phyloP scores from a whole-genome alignment of 2,888 invertebrate genomes.

The Schrankia costaestrigalis region DNA sequence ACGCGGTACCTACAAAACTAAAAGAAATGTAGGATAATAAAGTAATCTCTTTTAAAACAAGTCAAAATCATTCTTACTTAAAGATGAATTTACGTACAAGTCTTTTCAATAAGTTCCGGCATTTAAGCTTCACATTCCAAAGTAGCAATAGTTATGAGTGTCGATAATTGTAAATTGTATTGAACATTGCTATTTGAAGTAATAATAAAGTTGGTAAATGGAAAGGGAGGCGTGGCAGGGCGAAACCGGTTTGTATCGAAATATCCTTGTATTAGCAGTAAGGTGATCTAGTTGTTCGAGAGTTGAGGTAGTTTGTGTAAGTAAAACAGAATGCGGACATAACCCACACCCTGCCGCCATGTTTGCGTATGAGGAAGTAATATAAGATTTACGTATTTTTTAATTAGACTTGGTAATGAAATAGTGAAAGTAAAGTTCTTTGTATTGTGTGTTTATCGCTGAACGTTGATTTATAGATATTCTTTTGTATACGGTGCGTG shows the following conservation, averaged over 20 bases:
- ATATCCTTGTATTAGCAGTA: conserved; percentile 69
- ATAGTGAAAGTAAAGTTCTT: no score
- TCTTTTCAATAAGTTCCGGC: no score
- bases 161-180: conserved; percentile 33
- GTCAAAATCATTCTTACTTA: no score
- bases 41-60: no score
- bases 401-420: background rate
- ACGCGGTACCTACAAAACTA: no score
- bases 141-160: no score
- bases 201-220: conserved; percentile 59
- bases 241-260: conserved; percentile 57
- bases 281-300: conserved; percentile 70
- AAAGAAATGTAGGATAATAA: no score
- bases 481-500: no score
- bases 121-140: no score
- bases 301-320: conserved; percentile 46
- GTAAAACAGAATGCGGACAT: conserved; percentile 73
- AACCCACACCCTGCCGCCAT: conserved; percentile 54
- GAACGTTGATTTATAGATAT: no score
- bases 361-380: conserved; percentile 62
- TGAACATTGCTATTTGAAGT: conserved; percentile 41
- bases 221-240: conserved; percentile 72
- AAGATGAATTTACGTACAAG: no score
- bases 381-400: conserved; percentile 13
- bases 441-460: no score